Conservation (phyloP, 1,140 invertebrate genomes). For the Pseudachorutes palmiensis region DNA sequence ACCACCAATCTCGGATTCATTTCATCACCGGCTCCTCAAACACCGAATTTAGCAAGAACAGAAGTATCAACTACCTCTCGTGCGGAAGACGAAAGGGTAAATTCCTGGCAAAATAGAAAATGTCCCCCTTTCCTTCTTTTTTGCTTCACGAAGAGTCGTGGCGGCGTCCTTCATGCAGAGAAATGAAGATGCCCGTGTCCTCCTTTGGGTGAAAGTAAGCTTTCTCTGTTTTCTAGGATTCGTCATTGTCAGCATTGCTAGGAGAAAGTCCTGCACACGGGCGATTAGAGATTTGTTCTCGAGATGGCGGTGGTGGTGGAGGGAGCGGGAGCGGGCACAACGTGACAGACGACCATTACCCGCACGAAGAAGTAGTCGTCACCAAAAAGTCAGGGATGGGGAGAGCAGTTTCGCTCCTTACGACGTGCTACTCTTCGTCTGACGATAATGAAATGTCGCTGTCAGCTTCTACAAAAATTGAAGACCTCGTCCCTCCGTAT, state of each 20-base stretch:
- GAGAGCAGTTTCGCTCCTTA: slow-evolving; percentile 33
- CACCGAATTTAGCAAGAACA: slow-evolving; percentile 30
- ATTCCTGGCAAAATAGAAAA: neutral
- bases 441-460: slow-evolving; percentile 39
- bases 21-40: slow-evolving; percentile 28
- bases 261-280: slow-evolving; percentile 42
- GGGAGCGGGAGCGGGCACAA: slow-evolving; percentile 35
- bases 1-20: slow-evolving; percentile 1
- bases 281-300: slow-evolving; percentile 41
- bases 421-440: slow-evolving; percentile 42
- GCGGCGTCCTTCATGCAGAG: neutral
- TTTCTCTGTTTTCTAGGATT: slow-evolving; percentile 39
- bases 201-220: neutral
- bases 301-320: slow-evolving; percentile 40
- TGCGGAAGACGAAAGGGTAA: slow-evolving; percentile 22
- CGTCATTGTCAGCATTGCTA: slow-evolving; percentile 42
- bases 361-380: slow-evolving; percentile 35
- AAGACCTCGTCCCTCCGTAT: slow-evolving; percentile 50
- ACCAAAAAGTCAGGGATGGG: slow-evolving; percentile 33
- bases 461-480: slow-evolving; percentile 41
- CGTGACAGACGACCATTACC: slow-evolving; percentile 37
- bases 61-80: slow-evolving; percentile 15
- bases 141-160: neutral
- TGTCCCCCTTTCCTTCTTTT: neutral
- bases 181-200: neutral